These are phyloP conservation scores for Pristis pectinata DNA, from an alignment of 2,797 vertebrate species.

Conservation along the genomic window DNA sequence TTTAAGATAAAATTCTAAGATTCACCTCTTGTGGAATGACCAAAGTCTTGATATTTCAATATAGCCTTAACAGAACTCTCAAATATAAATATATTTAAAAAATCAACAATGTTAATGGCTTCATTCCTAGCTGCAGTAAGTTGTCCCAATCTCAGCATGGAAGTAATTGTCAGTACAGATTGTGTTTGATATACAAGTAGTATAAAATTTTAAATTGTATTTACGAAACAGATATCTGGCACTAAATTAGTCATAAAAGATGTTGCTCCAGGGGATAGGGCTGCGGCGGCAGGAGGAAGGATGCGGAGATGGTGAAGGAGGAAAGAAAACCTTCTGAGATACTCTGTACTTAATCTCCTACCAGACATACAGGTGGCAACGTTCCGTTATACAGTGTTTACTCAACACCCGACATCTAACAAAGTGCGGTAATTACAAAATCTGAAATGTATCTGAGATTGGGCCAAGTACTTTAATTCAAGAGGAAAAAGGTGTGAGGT, in stretches of 20 bases:
- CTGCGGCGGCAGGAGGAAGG: no score
- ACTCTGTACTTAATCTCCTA: background rate
- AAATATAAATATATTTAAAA: background rate
- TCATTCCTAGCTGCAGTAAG: background rate
- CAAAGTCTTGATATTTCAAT: background rate
- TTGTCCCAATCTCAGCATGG: background rate
- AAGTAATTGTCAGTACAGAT: background rate
- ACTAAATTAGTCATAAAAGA: background rate
- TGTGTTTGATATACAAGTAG: background rate
- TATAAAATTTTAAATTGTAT: background rate
- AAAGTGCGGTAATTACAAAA: slow-evolving; percentile 34
- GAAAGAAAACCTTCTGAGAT: background rate
- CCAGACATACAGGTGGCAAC: background rate
- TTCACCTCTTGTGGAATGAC: background rate
- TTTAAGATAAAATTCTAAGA: background rate
- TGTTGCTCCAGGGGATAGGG: background rate
- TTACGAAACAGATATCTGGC: background rate
- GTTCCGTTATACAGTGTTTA: slow-evolving; percentile 27
- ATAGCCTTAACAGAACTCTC: background rate
- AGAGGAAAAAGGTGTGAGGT: slow-evolving; percentile 39
- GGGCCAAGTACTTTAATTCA: slow-evolving; percentile 26
- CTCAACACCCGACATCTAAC: background rate
- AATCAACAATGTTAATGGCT: no score
- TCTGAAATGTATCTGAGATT: background rate
- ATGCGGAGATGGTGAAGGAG: no score